These are phyloP conservation scores for Microcaecilia unicolor DNA, from an alignment of 2,797 vertebrate species.

Conservation along the genomic window DNA sequence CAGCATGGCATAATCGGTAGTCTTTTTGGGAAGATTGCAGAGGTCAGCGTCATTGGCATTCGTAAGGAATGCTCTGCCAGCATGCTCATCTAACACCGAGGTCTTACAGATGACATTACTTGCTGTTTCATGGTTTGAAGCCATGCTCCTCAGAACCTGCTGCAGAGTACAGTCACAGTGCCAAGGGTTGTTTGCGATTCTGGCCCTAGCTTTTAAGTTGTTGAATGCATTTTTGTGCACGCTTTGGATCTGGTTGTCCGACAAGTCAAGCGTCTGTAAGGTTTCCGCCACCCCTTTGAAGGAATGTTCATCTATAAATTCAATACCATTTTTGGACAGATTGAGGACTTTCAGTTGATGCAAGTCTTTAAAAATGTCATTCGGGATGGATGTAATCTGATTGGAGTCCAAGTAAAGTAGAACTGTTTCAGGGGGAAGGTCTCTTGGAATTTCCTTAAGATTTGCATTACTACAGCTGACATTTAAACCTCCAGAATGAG, in stretches of 20 bases:
- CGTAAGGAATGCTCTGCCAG: constrained; percentile 80
- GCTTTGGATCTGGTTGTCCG: constrained; percentile 89
- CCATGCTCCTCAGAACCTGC: constrained; percentile 90
- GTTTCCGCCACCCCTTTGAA: constrained; percentile 88
- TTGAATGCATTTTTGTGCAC: constrained; percentile 93
- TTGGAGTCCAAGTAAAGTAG: constrained; percentile 89
- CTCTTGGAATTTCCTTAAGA: constrained; percentile 90
- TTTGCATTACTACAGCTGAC: constrained; percentile 91
- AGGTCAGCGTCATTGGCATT: constrained; percentile 81
- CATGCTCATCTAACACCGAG: constrained; percentile 76
- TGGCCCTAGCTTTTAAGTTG: constrained; percentile 82
- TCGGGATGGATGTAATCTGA: constrained; percentile 89
- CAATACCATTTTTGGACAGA: constrained; percentile 89
- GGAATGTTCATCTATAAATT: constrained; percentile 86
- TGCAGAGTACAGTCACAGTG: constrained; percentile 95
- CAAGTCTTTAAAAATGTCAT: constrained; percentile 88
- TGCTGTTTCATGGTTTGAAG: constrained; percentile 85
- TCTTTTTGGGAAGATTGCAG: constrained; percentile 91
- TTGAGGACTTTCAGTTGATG: constrained; percentile 86
- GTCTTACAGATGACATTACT: constrained; percentile 88
- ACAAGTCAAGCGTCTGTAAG: constrained; percentile 89
- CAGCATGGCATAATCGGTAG: constrained; percentile 96
- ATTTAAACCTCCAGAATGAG: constrained; percentile 78
- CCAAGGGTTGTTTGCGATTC: constrained; percentile 95
- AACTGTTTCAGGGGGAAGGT: constrained; percentile 84